These are phyloP conservation scores for Anneissia japonica DNA, from an alignment of 35 echinoderm and acorn worm species.

Conservation along the genomic window DNA sequence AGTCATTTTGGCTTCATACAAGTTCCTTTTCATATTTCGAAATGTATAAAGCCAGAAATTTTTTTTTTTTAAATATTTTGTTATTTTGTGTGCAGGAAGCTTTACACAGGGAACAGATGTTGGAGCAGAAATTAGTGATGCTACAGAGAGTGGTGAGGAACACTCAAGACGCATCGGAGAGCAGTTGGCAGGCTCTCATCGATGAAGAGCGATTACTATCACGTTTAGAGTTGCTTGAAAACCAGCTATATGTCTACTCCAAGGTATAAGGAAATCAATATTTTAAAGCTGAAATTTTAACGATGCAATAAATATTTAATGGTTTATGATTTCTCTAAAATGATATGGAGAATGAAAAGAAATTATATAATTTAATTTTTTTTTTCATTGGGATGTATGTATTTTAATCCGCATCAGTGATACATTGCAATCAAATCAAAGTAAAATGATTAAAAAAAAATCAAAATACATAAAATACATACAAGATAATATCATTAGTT, in stretches of 20 bases:
- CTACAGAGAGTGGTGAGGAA: slow-evolving; percentile 68
- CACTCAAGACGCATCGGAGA: slow-evolving; percentile 93
- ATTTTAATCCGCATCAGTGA: too few relatives aligned
- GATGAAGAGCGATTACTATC: slow-evolving; percentile 92
- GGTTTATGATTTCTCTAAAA: too few relatives aligned
- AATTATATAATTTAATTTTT: too few relatives aligned
- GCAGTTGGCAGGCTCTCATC: slow-evolving; percentile 97
- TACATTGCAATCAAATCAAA: too few relatives aligned
- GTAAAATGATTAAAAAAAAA: too few relatives aligned
- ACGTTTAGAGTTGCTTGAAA: slow-evolving; percentile 88
- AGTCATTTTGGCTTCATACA: neutral
- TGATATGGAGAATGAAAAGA: too few relatives aligned
- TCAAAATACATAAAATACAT: too few relatives aligned
- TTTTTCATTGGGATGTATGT: too few relatives aligned
- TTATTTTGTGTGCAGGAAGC: slow-evolving; percentile 58
- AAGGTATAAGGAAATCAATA: slow-evolving; percentile 53
- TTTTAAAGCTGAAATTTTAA: neutral
- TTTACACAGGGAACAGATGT: slow-evolving; percentile 89
- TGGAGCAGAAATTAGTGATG: slow-evolving; percentile 87
- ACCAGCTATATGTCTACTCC: slow-evolving; percentile 83
- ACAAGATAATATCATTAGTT: too few relatives aligned
- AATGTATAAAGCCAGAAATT: too few relatives aligned
- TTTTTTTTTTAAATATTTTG: too few relatives aligned
- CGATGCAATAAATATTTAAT: neutral
- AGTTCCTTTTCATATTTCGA: neutral